Percentiles rank a stretch among this genome's conserved stretches.
Conservation (phyloP, 2,797 vertebrate genomes). For the Pteropus rufus region DNA sequence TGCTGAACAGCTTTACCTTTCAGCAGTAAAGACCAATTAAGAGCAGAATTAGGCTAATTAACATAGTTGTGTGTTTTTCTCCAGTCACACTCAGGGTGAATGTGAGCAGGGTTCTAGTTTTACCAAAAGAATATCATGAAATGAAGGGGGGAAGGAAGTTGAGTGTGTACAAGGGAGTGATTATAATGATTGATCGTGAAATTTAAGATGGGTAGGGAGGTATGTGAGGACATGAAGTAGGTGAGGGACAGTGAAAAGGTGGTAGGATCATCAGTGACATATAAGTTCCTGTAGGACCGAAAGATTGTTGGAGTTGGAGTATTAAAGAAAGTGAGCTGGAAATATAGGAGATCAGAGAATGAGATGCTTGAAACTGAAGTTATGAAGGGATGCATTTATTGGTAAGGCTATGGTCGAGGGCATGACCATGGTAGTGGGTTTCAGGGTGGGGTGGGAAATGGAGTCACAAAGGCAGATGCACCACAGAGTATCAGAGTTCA, state of each 20-base stretch:
- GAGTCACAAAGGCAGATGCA: not conserved
- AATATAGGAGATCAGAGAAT: not conserved
- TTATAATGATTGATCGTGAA: not conserved
- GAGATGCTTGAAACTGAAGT: not conserved
- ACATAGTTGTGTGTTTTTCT: not conserved
- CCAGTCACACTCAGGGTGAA: not conserved
- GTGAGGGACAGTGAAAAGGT: not conserved
- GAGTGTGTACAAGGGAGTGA: not conserved
- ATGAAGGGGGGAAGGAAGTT: not conserved
- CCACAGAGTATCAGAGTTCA: not conserved
- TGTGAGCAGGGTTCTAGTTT: not conserved
- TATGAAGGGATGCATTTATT: not conserved
- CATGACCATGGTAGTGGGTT: not conserved
- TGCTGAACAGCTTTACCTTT: not conserved
- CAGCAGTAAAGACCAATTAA: not conserved
- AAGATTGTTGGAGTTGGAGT: not conserved
- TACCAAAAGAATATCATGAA: not conserved
- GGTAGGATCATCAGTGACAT: not conserved
- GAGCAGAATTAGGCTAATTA: not conserved
- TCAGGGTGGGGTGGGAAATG: not conserved
- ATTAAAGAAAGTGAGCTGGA: not conserved
- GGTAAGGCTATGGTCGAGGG: not conserved
- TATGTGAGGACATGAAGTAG: not conserved
- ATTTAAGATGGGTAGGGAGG: not conserved
- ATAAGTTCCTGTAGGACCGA: not conserved